Base-by-base conservation (phyloP, 2,797 vertebrate species). In the Peromyscus nudipes region DNA sequence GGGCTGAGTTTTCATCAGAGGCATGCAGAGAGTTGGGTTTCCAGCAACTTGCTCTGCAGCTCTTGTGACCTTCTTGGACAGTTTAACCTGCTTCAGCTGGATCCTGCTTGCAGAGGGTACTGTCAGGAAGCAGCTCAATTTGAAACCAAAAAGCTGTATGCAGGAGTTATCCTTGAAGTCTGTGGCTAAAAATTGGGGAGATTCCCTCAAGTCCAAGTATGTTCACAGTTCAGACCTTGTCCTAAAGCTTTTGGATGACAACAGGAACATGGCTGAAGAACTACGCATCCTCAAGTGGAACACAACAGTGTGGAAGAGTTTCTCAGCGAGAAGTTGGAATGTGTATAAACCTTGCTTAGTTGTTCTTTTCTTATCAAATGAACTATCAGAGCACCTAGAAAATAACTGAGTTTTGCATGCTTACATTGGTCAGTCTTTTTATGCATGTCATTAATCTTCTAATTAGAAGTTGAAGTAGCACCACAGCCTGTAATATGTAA, bases 251-350 rank as follows among this genome's bases (percentile, higher is more conserved):
- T 98, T 99, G 99, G 99, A 99, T 13, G 99, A 99, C 97, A 99
- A 97, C 86, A 99, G 99, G 99, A 99, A 99, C 99, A 99, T 99
- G 73, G 99, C 99, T 96, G 99, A 99, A 98, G 99, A 99, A 90
- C 99, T 99, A 96, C 99, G 99, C 99, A 99, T 99, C 98, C 99
- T 99, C 98, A 99, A 99, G 98, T 99, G 99, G 99, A 99, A 99
- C 98, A 99, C 99, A 2, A 99, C 98, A 99, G 99, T 0, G 99
- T 99, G 73, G 99, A 99, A 98, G 99, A 99, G 98, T 99, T 99
- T 98, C 98, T 99, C 60, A 99, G 99, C 97, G 99, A 99, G 98
- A 99, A 99, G 97, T 98, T 99, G 96, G 99, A 99, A 9, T 99
- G 99, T 90, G 98, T 99, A 96, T 99, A 99, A 98, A 98, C 46